phyloP scores from a whole-genome alignment of 2,113 vertebrate genomes.

The Axis porcinus region DNA sequence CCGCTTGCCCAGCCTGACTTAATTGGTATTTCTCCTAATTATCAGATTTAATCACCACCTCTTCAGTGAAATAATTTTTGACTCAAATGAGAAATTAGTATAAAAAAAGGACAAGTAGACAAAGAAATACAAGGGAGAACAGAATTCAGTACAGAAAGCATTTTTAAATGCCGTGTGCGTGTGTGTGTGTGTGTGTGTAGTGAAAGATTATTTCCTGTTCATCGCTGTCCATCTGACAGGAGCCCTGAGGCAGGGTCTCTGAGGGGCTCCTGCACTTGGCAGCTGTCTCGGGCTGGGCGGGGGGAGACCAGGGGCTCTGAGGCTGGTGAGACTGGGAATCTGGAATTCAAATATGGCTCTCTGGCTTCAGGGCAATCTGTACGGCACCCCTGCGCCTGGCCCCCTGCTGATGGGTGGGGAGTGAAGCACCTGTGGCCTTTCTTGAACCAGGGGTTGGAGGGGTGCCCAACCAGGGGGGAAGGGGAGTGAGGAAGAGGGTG shows the following conservation, averaged over 20 bases:
- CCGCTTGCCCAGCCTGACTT: not conserved
- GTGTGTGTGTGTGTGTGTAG: not conserved
- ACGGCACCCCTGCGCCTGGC: not conserved
- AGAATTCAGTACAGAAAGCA: not conserved
- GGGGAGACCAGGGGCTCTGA: not conserved
- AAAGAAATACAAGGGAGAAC: not conserved
- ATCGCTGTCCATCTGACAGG: not conserved
- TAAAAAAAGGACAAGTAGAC: not conserved
- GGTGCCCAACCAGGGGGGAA: too few species aligned
- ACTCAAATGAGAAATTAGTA: conserved; percentile 56
- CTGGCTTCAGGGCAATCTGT: not conserved
- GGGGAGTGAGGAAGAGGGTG: not conserved
- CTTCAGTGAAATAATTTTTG: conserved; percentile 54
- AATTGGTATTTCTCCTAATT: conserved; percentile 61
- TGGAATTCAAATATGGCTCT: not conserved
- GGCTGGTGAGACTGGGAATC: not conserved
- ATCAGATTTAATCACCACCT: conserved; percentile 58
- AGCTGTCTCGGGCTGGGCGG: accelerated
- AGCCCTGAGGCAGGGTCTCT: not conserved
- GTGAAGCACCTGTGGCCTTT: not conserved
- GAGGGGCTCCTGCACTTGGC: not conserved
- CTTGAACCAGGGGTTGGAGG: not conserved
- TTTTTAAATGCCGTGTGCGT: not conserved
- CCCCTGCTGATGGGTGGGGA: too few species aligned
- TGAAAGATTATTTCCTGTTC: not conserved